A percentile compares a stretch with the other conserved stretches of the same genome.
These are phyloP conservation scores for Chaetodon trifascialis DNA, from an alignment of 2,113 vertebrate species.

Conservation along the genomic window DNA sequence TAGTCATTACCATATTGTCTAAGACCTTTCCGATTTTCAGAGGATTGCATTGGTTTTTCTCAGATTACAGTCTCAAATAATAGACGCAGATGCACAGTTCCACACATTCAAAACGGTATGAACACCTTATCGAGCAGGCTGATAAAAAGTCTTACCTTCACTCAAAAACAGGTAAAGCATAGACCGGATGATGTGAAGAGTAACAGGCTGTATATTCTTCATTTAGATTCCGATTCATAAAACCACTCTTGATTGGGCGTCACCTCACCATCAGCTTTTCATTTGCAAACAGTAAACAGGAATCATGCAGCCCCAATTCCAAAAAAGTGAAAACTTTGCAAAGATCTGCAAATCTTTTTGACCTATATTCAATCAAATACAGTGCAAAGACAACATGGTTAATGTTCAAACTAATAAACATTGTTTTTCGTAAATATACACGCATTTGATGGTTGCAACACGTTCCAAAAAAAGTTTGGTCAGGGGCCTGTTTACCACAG, in stretches of 20 bases:
- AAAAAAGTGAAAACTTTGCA: too few species aligned
- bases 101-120: background rate
- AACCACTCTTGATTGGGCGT: background rate
- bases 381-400: too few species aligned
- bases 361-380: too few species aligned
- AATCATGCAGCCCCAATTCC: background rate
- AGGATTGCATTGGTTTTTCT: conserved; percentile 50
- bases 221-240: conserved; percentile 21
- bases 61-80: conserved; percentile 42
- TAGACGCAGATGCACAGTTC: conserved; percentile 17
- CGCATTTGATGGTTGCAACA: too few species aligned
- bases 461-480: too few species aligned
- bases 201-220: conserved; percentile 1
- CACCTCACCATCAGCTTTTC: background rate
- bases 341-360: too few species aligned
- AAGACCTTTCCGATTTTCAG: conserved; percentile 47
- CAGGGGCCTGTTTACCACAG: too few species aligned
- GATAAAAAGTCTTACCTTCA: conserved; percentile 8
- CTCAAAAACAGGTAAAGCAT: background rate
- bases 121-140: background rate
- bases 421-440: too few species aligned
- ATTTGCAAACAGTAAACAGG: background rate
- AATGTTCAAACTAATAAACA: too few species aligned
- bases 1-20: conserved; percentile 68
- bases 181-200: background rate